Evolutionary conservation across 1,140 invertebrate genomes (phyloP).

Genomic region (Listronotus oregonensis): DNA sequence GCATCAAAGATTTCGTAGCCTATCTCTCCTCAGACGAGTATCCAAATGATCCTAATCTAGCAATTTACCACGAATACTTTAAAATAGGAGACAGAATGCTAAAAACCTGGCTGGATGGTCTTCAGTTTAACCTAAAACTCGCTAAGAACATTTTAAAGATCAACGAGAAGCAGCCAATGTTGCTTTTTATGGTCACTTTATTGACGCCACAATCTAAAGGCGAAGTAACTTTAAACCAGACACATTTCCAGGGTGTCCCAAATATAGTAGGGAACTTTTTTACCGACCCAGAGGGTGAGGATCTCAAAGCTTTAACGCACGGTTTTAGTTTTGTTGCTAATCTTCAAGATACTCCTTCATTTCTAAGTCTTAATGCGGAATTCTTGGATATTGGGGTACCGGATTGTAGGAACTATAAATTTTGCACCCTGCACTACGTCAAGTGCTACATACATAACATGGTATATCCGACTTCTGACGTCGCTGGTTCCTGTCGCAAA

Average conservation of each 20-base stretch:
- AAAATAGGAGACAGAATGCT: constrained; percentile 37
- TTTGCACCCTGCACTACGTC: constrained; percentile 61
- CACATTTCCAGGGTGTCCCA: constrained; percentile 66
- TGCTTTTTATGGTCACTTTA: constrained; percentile 64
- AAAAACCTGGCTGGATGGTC: constrained; percentile 20
- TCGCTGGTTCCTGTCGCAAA: constrained; percentile 73
- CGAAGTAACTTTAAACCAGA: constrained; percentile 60
- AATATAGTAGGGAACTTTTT: constrained; percentile 69
- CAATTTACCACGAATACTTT: constrained; percentile 39
- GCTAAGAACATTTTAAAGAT: constrained; percentile 13
- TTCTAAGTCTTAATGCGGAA: constrained; percentile 57
- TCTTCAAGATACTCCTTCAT: constrained; percentile 50
- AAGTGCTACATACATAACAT: constrained; percentile 63
- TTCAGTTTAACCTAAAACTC: constrained; percentile 27
- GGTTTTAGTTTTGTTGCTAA: constrained; percentile 47
- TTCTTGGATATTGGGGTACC: constrained; percentile 67
- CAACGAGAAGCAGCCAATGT: constrained; percentile 28
- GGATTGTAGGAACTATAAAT: constrained; percentile 65
- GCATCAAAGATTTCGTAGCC: constrained; percentile 37
- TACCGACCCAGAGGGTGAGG: constrained; percentile 54
- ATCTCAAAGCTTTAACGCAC: constrained; percentile 48
- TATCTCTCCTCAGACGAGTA: constrained; percentile 31
- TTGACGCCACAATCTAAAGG: constrained; percentile 71
- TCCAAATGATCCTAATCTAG: constrained; percentile 31
- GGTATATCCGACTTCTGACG: constrained; percentile 49